Percentiles rank a stretch among this genome's conserved stretches.
phyloP scores from a whole-genome alignment of 2,888 invertebrate genomes.

The Agriotes lineatus region DNA sequence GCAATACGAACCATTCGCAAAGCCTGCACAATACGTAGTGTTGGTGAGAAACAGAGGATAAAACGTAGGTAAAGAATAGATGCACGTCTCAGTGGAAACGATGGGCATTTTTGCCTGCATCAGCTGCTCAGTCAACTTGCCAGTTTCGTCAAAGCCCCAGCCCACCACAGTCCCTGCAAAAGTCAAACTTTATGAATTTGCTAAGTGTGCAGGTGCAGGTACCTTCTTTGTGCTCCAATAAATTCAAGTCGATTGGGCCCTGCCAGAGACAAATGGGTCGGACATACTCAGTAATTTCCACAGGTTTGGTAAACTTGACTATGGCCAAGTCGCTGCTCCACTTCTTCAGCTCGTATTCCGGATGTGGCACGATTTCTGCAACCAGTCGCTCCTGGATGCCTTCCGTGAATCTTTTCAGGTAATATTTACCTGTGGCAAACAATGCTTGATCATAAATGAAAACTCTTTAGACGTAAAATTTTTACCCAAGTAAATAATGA shows the following conservation, averaged over 20 bases:
- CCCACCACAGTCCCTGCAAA: constrained; percentile 62
- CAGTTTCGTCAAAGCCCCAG: constrained; percentile 72
- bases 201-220: constrained; percentile 15
- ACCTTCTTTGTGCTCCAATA: constrained; percentile 55
- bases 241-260: constrained; percentile 47
- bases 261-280: constrained; percentile 63
- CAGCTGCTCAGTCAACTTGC: constrained; percentile 71
- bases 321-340: constrained; percentile 61
- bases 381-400: constrained; percentile 62
- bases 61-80: constrained; percentile 73
- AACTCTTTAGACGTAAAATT: background rate
- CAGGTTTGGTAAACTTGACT: constrained; percentile 54
- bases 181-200: too few species aligned
- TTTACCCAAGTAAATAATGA: constrained; percentile 59
- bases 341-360: constrained; percentile 56
- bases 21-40: constrained; percentile 69
- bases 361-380: constrained; percentile 57
- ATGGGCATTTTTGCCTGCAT: constrained; percentile 73
- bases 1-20: constrained; percentile 61
- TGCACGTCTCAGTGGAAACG: constrained; percentile 71
- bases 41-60: constrained; percentile 72
- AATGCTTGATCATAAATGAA: background rate
- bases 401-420: constrained; percentile 60
- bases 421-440: constrained; percentile 58
- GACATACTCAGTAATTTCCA: constrained; percentile 59